These are phyloP conservation scores for Panagrolaimus sp. DNA, from an alignment of 1,140 invertebrate genomes.

Conservation along the genomic window DNA sequence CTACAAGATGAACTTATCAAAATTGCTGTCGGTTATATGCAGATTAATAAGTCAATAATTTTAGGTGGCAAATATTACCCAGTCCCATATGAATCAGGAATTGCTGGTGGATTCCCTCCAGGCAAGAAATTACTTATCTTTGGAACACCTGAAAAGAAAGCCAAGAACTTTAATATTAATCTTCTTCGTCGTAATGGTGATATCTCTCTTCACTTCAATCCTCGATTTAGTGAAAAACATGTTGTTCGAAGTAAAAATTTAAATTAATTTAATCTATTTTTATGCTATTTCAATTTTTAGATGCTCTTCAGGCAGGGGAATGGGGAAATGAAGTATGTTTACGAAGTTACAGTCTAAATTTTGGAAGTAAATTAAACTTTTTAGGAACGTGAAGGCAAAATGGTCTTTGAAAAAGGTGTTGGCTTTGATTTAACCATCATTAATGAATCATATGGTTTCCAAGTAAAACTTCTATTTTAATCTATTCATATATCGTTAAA, in stretches of 20 bases:
- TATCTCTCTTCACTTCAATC: conserved; percentile 56
- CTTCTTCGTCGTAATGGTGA: conserved; percentile 54
- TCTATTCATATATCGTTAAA: not conserved
- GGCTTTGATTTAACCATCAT: conserved; percentile 55
- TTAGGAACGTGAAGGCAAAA: conserved; percentile 19
- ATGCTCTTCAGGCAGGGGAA: conserved; percentile 42
- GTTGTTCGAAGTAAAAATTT: conserved; percentile 53
- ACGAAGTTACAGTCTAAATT: too few relatives aligned
- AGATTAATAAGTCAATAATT: too few relatives aligned
- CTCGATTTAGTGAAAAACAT: conserved; percentile 55
- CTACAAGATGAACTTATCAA: too few relatives aligned
- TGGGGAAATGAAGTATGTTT: conserved; percentile 50
- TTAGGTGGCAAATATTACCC: too few relatives aligned
- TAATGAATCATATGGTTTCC: conserved; percentile 56
- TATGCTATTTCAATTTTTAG: too few relatives aligned
- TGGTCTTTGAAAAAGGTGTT: conserved; percentile 49
- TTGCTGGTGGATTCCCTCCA: conserved; percentile 43
- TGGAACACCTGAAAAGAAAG: conserved; percentile 53
- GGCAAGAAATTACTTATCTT: conserved; percentile 51
- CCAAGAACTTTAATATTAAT: conserved; percentile 53
- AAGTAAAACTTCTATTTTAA: conserved; percentile 29
- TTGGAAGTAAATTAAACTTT: too few relatives aligned
- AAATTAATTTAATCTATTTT: too few relatives aligned
- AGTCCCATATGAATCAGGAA: conserved; percentile 48
- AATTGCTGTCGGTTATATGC: too few relatives aligned